Evolutionary conservation across 1,140 invertebrate genomes (phyloP).

Genomic region (Leptinotarsa texana): DNA sequence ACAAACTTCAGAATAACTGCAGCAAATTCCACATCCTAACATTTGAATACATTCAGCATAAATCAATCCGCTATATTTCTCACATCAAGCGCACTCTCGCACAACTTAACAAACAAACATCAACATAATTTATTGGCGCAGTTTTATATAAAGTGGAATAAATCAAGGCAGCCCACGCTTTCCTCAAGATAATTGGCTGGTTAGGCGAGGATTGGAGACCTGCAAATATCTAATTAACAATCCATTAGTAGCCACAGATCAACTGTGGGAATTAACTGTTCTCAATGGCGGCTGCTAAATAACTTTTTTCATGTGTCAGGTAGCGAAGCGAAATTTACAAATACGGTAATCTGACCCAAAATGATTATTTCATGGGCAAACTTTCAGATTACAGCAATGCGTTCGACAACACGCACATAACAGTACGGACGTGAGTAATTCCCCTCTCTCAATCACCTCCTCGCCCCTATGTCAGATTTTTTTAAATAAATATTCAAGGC

Average conservation of each 20-base stretch:
- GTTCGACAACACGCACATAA: too few relatives aligned
- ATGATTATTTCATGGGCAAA: too few relatives aligned
- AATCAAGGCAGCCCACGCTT: constrained; percentile 39
- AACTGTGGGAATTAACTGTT: not conserved
- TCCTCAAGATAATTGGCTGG: constrained; percentile 37
- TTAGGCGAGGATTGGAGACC: constrained; percentile 32
- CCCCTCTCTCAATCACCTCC: too few relatives aligned
- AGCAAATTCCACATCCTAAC: not conserved
- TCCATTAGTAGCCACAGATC: constrained; percentile 18
- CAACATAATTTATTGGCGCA: constrained; percentile 39
- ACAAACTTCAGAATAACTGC: not conserved
- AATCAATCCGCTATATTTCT: constrained; percentile 40
- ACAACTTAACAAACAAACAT: constrained; percentile 38
- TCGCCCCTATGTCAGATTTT: too few relatives aligned
- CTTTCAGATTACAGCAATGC: too few relatives aligned
- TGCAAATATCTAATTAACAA: constrained; percentile 37
- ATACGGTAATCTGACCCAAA: too few relatives aligned
- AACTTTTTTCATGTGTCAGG: too few relatives aligned
- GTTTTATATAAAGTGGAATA: constrained; percentile 40
- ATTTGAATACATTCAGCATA: constrained; percentile 39
- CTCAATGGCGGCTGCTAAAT: too few relatives aligned
- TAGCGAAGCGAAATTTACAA: too few relatives aligned
- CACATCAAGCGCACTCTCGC: constrained; percentile 40
- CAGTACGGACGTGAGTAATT: too few relatives aligned
- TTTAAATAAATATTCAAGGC: too few relatives aligned